Evolutionary conservation across 2,797 vertebrate species (phyloP).

Genomic region (Mus minutoides): DNA sequence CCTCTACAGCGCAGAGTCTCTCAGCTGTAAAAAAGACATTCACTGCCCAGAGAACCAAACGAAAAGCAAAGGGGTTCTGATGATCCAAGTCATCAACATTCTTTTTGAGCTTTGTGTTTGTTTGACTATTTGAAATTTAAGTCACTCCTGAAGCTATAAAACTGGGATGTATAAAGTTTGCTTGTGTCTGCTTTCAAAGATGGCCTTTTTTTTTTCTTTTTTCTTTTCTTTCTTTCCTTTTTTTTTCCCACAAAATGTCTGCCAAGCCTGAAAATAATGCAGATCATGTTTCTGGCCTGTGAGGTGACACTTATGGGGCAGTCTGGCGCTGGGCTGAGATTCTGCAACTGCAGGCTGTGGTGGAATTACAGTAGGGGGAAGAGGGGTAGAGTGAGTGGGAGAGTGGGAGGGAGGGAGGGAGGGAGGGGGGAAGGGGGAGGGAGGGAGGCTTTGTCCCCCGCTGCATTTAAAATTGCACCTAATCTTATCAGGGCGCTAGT

Average conservation of each 20-base stretch:
- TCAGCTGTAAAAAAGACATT: not conserved
- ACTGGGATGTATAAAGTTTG: conserved; percentile 51
- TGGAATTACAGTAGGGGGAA: conserved; percentile 88
- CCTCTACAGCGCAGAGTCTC: not conserved
- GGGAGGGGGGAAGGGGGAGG: conserved; percentile 84
- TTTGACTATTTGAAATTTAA: conserved; percentile 67
- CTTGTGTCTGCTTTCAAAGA: conserved; percentile 77
- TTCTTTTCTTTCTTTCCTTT: not conserved
- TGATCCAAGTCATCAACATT: not conserved
- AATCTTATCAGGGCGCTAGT: conserved; percentile 91
- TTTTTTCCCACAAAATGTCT: conserved; percentile 85
- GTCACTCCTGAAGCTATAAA: conserved; percentile 73
- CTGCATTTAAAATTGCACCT: conserved; percentile 90
- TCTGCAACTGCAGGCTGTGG: conserved; percentile 85
- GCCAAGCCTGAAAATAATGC: conserved; percentile 85
- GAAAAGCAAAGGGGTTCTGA: not conserved
- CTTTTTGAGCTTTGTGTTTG: not conserved
- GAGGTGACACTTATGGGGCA: conserved; percentile 85
- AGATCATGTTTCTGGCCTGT: conserved; percentile 87
- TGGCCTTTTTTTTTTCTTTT: not conserved
- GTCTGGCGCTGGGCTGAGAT: conserved; percentile 88
- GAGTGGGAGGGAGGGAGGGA: conserved; percentile 77
- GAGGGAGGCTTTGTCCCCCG: conserved; percentile 88
- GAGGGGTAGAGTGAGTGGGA: conserved; percentile 86
- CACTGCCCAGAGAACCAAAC: not conserved